Evolutionary conservation across 1,140 invertebrate genomes (phyloP), one percentile per base, ranked within the genome.

Genomic region (Wasmannia auropunctata): DNA sequence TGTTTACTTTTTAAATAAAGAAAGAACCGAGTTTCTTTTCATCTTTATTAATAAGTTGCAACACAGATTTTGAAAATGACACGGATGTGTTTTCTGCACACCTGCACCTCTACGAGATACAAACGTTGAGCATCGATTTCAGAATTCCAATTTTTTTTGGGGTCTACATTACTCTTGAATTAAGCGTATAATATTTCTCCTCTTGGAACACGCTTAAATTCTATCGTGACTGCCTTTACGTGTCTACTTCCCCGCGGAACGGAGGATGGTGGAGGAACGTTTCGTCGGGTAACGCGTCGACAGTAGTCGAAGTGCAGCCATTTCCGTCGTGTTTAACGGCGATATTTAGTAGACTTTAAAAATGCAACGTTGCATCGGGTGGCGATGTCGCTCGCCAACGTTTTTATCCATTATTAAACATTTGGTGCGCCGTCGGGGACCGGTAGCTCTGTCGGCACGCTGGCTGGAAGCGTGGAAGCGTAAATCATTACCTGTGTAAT

Each of bases 401-500:
- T 80, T 69, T 80, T 80, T 80, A 80, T 80, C 8, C 63, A 80
- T 80, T 80, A 80, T 56, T 80, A 80, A 80, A 54, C 34, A 69
- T 69, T 80, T 54, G 34, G 31, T 25, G 43, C 43, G 28, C 58
- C 58, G 19, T 16, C 5, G 40, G 63, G 34, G 16, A 22, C 14
- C 25, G 37, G 34, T 34, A 14, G 19, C 37, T 62, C 40, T 22
- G 37, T 28, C 40, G 60, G 11, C n/a, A 28, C 60, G 46, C n/a
- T 28, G 34, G 46, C n/a, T 28, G 34, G 46, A 31, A 69, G 63
- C 77, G 19, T 19, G 46, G 49, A 69, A 60, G 69, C 56, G 65
- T 88, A 88, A 89, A 86, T 86, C 83, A 88, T 88, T 60, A 67
- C 34, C 19, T 88, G 84, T 88, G 84, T 88, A 88, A 88, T 88